Evolutionary conservation across 2,113 vertebrate species (phyloP), one percentile per base, ranked within the genome.

Genomic region (Perca fluviatilis): DNA sequence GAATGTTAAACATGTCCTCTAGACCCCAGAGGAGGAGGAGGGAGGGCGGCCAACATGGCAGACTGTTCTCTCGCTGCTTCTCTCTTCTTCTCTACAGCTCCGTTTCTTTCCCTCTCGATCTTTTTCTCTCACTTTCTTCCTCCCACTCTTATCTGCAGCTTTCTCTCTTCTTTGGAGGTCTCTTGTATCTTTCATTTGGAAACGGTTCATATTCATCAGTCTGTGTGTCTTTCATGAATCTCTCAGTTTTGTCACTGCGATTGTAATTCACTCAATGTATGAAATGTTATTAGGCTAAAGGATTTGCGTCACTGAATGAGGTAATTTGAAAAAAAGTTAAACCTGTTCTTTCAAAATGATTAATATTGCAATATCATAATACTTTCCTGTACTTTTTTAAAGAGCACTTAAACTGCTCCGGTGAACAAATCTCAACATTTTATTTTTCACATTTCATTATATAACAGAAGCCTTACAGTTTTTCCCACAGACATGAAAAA

Each of bases 1-100:
- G 94, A 95, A 95, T 95, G 93, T 93, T 95, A 95, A 95, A 91
- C 88, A 88, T 91, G 94, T 95, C 94, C 94, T 94, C 92, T 92
- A 89, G 90, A 91, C 90, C 89, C 87, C 82, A 80, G 83, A 89
- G 91, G 88, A 90, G 84, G 92, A 91, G 84, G 89, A 90, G 91
- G 76, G 87, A 90, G 88, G 84, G 78, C 77, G 84, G 91, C 89
- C 82, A 92, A 90, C 89, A 92, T 84, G 83, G 87, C 86, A 86
- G 83, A 84, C 86, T 82, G 47, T 82, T 74, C 58, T 60, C 40
- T 84, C 75, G 60, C 79, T 74, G 33, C 69, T 61, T 70, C 77
- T 83, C 72, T 65, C 72, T 63, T 70, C 72, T 46, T 60, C 58
- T 60, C 56, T 54, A 10, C 54, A 33, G 54, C 68, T 78, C 43